phyloP scores from a whole-genome alignment of 2,888 invertebrate species.

The Allolobophora icterica region DNA sequence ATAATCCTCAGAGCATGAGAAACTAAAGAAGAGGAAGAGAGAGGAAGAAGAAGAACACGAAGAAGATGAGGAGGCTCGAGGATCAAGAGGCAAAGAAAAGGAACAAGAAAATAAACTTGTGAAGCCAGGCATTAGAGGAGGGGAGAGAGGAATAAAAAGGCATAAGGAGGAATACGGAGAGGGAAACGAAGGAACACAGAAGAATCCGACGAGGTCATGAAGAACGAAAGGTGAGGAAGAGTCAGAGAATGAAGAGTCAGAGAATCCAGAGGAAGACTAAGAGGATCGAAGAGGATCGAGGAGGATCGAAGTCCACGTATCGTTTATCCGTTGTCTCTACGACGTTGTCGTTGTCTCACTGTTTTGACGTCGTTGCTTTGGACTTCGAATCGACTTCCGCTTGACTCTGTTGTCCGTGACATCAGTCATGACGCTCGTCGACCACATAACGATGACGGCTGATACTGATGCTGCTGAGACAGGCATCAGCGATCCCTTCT shows the following conservation, averaged over 20 bases:
- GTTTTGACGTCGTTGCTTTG: background rate
- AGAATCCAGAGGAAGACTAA: background rate
- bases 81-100: background rate
- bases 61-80: background rate
- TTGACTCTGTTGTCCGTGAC: background rate
- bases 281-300: background rate
- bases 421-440: background rate
- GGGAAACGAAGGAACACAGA: background rate
- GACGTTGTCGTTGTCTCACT: background rate
- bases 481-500: background rate
- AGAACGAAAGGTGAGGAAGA: background rate
- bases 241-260: background rate
- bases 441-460: background rate
- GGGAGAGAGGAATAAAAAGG: background rate
- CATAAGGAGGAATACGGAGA: background rate
- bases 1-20: background rate
- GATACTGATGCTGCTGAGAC: background rate
- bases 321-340: background rate
- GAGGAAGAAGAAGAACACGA: background rate
- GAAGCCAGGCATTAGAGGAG: background rate
- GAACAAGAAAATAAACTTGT: background rate
- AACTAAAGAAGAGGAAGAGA: background rate
- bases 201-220: too few relatives aligned
- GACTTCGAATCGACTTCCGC: background rate
- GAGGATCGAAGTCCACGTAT: too few relatives aligned